phyloP scores from a whole-genome alignment of 2,113 vertebrate genomes.

The Caranx ignobilis region DNA sequence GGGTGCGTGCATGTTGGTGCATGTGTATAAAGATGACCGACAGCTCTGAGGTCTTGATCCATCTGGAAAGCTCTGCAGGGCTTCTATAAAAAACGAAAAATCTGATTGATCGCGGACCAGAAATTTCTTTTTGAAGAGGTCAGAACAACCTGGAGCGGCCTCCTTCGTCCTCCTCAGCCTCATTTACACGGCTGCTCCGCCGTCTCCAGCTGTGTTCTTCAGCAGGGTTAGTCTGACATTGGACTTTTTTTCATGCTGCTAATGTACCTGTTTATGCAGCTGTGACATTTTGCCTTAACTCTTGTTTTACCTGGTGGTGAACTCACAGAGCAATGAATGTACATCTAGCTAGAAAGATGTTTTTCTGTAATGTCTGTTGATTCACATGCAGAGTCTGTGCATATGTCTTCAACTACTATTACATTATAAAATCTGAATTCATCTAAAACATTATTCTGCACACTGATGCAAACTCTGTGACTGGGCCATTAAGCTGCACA shows the following conservation, averaged over 20 bases:
- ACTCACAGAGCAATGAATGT: slow-evolving; percentile 4
- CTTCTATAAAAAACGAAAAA: slow-evolving; percentile 11
- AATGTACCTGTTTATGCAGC: slow-evolving; percentile 2
- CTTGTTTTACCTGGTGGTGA: neutral
- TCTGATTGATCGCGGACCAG: slow-evolving; percentile 17
- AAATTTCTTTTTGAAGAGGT: slow-evolving; percentile 28
- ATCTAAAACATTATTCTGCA: neutral
- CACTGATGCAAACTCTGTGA: neutral
- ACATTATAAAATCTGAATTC: neutral
- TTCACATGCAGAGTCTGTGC: neutral
- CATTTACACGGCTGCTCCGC: slow-evolving; percentile 9
- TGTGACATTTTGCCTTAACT: neutral
- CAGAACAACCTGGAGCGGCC: slow-evolving; percentile 2
- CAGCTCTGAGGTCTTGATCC: slow-evolving; percentile 22
- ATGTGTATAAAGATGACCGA: neutral
- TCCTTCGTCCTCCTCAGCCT: neutral
- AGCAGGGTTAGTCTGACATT: slow-evolving; percentile 18
- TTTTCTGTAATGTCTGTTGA: neutral
- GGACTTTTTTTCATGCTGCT: neutral
- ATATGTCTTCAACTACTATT: neutral
- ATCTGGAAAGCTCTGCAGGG: slow-evolving; percentile 42
- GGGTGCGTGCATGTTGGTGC: neutral
- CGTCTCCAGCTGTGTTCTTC: neutral
- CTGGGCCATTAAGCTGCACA: no score
- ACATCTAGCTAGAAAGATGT: neutral